These are phyloP conservation scores for Anastrepha obliqua DNA, from an alignment of 1,140 invertebrate genomes.

Conservation along the genomic window DNA sequence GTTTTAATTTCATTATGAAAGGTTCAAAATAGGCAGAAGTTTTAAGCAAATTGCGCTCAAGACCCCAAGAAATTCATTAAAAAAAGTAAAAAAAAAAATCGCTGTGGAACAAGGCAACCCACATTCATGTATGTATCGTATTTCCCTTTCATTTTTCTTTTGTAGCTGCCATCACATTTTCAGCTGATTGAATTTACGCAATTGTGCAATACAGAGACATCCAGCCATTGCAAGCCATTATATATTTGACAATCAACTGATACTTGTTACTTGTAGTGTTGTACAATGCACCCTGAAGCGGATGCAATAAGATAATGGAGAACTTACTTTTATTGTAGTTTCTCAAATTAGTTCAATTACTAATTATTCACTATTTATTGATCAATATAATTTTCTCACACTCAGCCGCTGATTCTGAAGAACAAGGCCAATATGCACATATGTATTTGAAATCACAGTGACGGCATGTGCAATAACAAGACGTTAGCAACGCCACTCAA, in stretches of 20 bases:
- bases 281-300: neutral
- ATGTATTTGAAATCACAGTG: neutral
- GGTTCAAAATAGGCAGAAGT: too few relatives aligned
- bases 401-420: neutral
- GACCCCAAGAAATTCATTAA: too few relatives aligned
- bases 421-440: neutral
- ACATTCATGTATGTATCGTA: neutral
- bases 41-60: too few relatives aligned
- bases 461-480: constrained; percentile 29
- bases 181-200: constrained; percentile 43
- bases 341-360: neutral
- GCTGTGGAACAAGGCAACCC: too few relatives aligned
- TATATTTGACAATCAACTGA: too few relatives aligned
- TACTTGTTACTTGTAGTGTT: too few relatives aligned
- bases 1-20: too few relatives aligned
- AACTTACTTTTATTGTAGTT: neutral
- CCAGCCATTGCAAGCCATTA: neutral
- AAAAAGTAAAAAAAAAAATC: too few relatives aligned
- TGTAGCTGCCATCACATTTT: constrained; percentile 2
- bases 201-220: constrained; percentile 19
- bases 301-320: neutral
- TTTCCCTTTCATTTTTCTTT: neutral
- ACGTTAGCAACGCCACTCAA: constrained; percentile 34
- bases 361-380: neutral
- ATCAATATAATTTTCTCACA: neutral